Percentiles rank a stretch among this genome's conserved stretches.
Conservation (phyloP, 2,113 vertebrate species). For the Acrocephalus kingi region DNA sequence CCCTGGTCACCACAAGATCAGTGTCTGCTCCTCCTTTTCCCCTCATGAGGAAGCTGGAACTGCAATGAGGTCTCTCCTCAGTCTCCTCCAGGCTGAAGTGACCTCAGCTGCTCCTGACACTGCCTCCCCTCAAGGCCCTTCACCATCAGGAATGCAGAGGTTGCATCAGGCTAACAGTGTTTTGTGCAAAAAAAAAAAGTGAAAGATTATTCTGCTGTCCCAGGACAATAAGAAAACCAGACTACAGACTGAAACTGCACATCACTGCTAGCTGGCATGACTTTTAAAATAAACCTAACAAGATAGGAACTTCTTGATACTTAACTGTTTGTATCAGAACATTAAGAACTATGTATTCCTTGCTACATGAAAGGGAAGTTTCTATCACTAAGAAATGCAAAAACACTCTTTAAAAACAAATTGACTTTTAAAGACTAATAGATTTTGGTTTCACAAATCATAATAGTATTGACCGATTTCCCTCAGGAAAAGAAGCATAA, state of each 20-base stretch:
- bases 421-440: neutral
- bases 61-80: neutral
- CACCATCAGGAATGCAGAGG: neutral
- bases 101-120: neutral
- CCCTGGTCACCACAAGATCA: neutral
- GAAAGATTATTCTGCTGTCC: neutral
- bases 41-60: accelerated
- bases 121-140: neutral
- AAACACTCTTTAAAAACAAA: neutral
- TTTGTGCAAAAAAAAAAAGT: neutral
- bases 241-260: neutral
- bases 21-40: neutral
- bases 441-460: neutral
- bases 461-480: neutral
- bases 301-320: neutral
- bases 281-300: neutral
- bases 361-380: neutral
- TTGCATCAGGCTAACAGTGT: neutral
- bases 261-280: neutral
- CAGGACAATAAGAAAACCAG: neutral
- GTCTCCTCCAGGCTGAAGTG: neutral
- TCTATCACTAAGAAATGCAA: neutral
- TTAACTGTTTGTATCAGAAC: neutral
- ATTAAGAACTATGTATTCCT: neutral
- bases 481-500: neutral